Percentiles rank a stretch among this genome's conserved stretches.
Conservation (phyloP, 2,797 vertebrate species). For the Phataginus tricuspis region DNA sequence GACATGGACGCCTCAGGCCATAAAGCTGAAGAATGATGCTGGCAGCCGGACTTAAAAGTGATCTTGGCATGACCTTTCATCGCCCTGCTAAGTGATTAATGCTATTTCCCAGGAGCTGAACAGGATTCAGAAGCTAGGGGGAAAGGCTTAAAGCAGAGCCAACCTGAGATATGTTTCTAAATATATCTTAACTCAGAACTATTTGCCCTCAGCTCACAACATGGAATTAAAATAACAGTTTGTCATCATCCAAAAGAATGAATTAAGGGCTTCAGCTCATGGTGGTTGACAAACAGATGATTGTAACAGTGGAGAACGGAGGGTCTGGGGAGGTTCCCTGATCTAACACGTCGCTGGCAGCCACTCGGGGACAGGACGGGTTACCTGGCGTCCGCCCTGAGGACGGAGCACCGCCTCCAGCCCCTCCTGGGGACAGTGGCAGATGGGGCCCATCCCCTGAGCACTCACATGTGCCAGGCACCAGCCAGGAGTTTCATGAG, state of each 20-base stretch:
- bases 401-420: rapidly evolving
- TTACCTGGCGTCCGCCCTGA: not conserved
- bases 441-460: not conserved
- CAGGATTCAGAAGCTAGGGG: slow-evolving; percentile 44
- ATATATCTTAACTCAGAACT: slow-evolving; percentile 13
- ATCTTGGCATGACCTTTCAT: slow-evolving; percentile 44
- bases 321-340: not conserved
- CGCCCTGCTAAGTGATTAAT: not conserved
- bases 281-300: not conserved
- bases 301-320: not conserved
- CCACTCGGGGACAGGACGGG: not conserved
- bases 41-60: slow-evolving; percentile 27
- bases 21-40: slow-evolving; percentile 24
- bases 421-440: not conserved
- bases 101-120: slow-evolving; percentile 51
- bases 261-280: not conserved
- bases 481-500: not conserved
- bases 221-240: not conserved
- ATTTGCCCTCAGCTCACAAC: not conserved
- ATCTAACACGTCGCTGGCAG: not conserved
- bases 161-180: slow-evolving; percentile 16
- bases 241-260: not conserved
- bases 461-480: not conserved
- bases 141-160: not conserved
- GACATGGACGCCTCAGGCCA: not conserved